These are phyloP conservation scores for Neogobius melanostomus DNA, from an alignment of 2,113 vertebrate genomes.

Conservation along the genomic window DNA sequence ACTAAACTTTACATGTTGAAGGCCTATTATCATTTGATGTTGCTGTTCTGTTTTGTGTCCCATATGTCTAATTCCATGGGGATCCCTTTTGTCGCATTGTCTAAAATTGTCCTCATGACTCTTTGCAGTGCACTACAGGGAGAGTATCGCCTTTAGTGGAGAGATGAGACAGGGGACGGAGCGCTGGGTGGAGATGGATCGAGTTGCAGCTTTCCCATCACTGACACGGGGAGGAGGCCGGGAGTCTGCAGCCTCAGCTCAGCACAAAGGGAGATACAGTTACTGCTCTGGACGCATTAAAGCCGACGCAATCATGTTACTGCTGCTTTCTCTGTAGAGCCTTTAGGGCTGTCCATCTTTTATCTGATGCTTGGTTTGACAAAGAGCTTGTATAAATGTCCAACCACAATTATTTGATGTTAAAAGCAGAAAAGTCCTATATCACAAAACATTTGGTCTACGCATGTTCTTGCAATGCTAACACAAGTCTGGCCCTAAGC, in stretches of 20 bases:
- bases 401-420: background rate
- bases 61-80: no score
- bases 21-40: no score
- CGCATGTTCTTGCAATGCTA: no score
- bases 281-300: slow-evolving; percentile 24
- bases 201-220: slow-evolving; percentile 42
- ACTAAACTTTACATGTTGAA: no score
- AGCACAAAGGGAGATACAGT: slow-evolving; percentile 19
- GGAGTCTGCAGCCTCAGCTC: slow-evolving; percentile 24
- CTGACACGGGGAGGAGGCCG: slow-evolving; percentile 9
- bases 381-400: background rate
- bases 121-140: slow-evolving; percentile 24
- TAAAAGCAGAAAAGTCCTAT: background rate
- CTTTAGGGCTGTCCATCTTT: background rate
- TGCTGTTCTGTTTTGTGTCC: no score
- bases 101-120: slow-evolving; percentile 3
- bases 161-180: slow-evolving; percentile 16
- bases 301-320: background rate
- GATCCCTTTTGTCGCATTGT: no score
- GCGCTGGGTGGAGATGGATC: slow-evolving; percentile 40
- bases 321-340: background rate
- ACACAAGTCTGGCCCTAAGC: no score
- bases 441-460: background rate
- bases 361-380: slow-evolving; percentile 3
- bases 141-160: slow-evolving; percentile 15